Evolutionary conservation across 2,113 vertebrate genomes (phyloP).

Genomic region (Grus americana): DNA sequence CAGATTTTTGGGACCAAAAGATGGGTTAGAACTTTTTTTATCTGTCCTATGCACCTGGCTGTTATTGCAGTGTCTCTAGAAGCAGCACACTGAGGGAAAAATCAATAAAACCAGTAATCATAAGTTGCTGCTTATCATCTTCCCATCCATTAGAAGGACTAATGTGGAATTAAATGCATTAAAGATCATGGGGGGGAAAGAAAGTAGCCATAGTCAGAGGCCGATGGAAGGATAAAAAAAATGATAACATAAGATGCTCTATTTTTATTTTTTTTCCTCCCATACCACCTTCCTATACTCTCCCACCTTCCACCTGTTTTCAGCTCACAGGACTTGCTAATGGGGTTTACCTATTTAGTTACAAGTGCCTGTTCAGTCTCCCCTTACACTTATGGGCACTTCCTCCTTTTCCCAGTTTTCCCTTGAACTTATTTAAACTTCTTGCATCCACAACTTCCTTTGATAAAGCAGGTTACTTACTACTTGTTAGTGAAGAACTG

Average conservation of each 20-base stretch:
- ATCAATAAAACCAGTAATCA: slow-evolving; percentile 8
- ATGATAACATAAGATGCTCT: not conserved
- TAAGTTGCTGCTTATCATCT: slow-evolving; percentile 47
- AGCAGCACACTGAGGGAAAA: slow-evolving; percentile 21
- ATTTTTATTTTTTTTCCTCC: not conserved
- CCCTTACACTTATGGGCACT: not conserved
- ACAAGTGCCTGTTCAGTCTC: not conserved
- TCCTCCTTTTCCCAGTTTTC: not conserved
- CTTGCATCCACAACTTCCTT: not conserved
- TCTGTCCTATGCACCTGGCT: not conserved
- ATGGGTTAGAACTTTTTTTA: not conserved
- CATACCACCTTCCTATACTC: not conserved
- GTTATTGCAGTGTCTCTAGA: not conserved
- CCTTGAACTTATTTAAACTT: not conserved
- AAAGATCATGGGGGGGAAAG: not conserved
- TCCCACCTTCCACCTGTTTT: slow-evolving; percentile 8
- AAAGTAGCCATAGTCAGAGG: slow-evolving; percentile 1
- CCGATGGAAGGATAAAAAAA: slow-evolving; percentile 2
- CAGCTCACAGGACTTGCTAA: not conserved
- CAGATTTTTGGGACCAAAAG: not conserved
- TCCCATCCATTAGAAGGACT: not conserved
- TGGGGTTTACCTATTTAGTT: not conserved
- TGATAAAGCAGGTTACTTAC: not conserved
- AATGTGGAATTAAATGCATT: slow-evolving; percentile 48
- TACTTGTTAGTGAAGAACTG: not conserved